Evolutionary conservation across 2,797 vertebrate species (phyloP), one percentile per base, ranked within the genome.

Genomic region (Coendou prehensilis): DNA sequence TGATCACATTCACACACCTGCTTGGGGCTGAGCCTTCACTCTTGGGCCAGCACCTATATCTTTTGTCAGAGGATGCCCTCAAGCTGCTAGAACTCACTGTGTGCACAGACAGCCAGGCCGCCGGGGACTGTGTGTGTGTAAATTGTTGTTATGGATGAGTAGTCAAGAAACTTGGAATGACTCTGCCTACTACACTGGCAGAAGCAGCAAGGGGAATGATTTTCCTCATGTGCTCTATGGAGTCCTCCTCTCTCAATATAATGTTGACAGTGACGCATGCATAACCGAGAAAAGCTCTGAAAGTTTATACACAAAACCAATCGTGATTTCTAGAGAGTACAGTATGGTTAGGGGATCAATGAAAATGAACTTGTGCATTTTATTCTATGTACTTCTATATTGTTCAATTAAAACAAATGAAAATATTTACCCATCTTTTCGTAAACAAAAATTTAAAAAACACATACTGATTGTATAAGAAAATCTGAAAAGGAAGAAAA

Each of bases 401-500:
- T 75, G 67, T 59, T 61, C 88, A 50, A 76, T 71, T 30, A 33
- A 4, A 41, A 63, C 73, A 85, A 71, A 79, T 26, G 88, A 80
- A 86, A 5, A 28, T 3, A 92, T 50, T 83, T 22, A 33, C 11
- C 90, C 47, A 22, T 79, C 54, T 89, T 94, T 79, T 59, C 75
- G 15, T 87, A 94, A 95, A 79, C 8, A 91, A 64, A 94, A 85
- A 85, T 30, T 84, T 84, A 80, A 86, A 76, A 81, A 30, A 85
- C 28, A 86, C 28, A 67, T 13, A 73, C 59, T 52, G 23, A 61
- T 50, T 61, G 41, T 18, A 88, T 76, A 86, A 86, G 91, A 54
- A 96, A 81, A 80, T 87, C 30, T 91, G 92, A 82, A 90, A 94
- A 91, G 15, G 69, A 91, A 87, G 57, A 75, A 75, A 95, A 93